phyloP scores from a whole-genome alignment of 2,888 invertebrate genomes.

The Antheraea assamensis region DNA sequence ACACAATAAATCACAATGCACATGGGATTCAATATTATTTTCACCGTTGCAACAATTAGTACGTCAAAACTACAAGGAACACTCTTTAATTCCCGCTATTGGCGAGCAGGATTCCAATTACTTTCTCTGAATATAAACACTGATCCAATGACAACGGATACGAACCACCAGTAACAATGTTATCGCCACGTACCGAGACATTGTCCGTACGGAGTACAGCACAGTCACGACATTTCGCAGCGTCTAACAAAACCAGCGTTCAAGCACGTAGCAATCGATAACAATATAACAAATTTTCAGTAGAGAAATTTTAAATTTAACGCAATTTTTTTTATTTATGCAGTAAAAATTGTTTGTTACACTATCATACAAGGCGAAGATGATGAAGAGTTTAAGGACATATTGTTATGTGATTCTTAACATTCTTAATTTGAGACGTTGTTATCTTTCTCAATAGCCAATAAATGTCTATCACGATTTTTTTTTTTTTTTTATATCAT shows the following conservation, averaged over 20 bases:
- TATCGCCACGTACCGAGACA: constrained; percentile 63
- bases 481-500: too few relatives aligned
- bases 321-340: too few relatives aligned
- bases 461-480: too few relatives aligned
- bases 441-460: too few relatives aligned
- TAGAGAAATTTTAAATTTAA: background rate
- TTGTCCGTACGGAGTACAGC: constrained; percentile 45
- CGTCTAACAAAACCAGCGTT: constrained; percentile 34
- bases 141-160: constrained; percentile 38
- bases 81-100: constrained; percentile 6
- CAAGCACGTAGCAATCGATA: constrained; percentile 49
- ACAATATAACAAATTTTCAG: constrained; percentile 6
- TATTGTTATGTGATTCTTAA: too few relatives aligned
- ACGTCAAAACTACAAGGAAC: background rate
- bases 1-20: background rate
- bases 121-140: constrained; percentile 13
- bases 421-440: too few relatives aligned
- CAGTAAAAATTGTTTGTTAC: too few relatives aligned
- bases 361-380: too few relatives aligned
- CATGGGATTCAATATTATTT: background rate
- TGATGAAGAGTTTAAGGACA: too few relatives aligned
- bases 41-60: background rate
- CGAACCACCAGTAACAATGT: constrained; percentile 57
- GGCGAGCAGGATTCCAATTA: constrained; percentile 5
- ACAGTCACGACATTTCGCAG: constrained; percentile 57